Evolutionary conservation across 2,113 vertebrate genomes (phyloP), one percentile per base, ranked within the genome.

Genomic region (Empidonax traillii): DNA sequence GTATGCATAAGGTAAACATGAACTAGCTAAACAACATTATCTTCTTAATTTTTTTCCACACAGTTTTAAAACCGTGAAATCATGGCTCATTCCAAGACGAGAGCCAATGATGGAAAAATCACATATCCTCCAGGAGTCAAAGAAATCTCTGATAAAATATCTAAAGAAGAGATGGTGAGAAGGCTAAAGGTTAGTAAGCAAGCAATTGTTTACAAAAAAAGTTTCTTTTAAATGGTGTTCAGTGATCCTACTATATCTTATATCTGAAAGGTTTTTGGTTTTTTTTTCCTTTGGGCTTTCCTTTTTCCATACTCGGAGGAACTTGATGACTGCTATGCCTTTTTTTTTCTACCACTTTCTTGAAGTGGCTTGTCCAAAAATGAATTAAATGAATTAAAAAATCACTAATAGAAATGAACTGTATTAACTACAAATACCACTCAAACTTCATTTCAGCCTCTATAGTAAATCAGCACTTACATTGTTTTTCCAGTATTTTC

Each of bases 61-160:
- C 97, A 99, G 99, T 97, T 98, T 96, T 97, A 90, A 94, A 96
- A 92, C 78, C 59, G 97, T 98, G 98, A 98, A 98, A 98, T 98
- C 98, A 99, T 99, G 99, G 99, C 99, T 99, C 99, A 99, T 98
- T 99, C 99, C 96, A 99, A 99, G 98, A 98, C 99, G 25, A 99
- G 99, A 98, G 99, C 98, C 98, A 98, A 99, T 44, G 99, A 99
- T 96, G 99, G 99, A 97, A 99, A 99, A 98, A 99, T 99, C 98
- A 99, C 99, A 80, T 99, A 99, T 98, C 99, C 99, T 74, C 99
- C 99, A 25, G 99, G 99, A 97, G 99, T 99, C 96, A 99, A 99
- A 98, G 99, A 99, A 98, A 99, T 99, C 95, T 99, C 99, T 52
- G 99, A 99, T 97, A 99, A 99, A 97, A 99, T 99, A 98, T 99